phyloP scores from a whole-genome alignment of 2,888 invertebrate species.

The Chymomyza fuscimana region DNA sequence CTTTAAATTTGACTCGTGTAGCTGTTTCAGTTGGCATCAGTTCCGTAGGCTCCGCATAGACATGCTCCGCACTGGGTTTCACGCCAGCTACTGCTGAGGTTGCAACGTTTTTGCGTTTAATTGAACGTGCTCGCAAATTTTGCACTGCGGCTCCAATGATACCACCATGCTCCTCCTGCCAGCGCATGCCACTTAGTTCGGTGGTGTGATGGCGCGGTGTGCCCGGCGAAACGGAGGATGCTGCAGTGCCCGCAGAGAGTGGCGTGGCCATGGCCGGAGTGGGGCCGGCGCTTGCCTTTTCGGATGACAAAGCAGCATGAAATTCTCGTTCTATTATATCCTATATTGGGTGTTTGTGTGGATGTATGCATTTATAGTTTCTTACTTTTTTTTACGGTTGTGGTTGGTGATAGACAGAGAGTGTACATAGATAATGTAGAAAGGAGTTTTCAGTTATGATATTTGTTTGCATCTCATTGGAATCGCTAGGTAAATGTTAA shows the following conservation, averaged over 20 bases:
- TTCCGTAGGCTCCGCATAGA: slow-evolving; percentile 66
- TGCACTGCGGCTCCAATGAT: slow-evolving; percentile 75
- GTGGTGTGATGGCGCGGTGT: slow-evolving; percentile 35
- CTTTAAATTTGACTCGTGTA: slow-evolving; percentile 51
- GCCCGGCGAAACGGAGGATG: slow-evolving; percentile 47
- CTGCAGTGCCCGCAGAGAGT: slow-evolving; percentile 28
- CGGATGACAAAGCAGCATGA: slow-evolving; percentile 79
- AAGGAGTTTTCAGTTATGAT: slow-evolving; percentile 13
- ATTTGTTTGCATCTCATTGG: background rate
- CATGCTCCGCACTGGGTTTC: slow-evolving; percentile 54
- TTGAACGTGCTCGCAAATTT: slow-evolving; percentile 72
- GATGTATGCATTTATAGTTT: slow-evolving; percentile 51
- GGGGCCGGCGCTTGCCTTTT: slow-evolving; percentile 75
- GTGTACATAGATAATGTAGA: slow-evolving; percentile 2
- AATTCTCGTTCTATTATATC: slow-evolving; percentile 80
- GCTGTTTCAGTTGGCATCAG: slow-evolving; percentile 18
- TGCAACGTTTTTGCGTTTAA: slow-evolving; percentile 56
- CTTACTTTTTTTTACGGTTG: slow-evolving; percentile 38
- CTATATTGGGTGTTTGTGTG: slow-evolving; percentile 64
- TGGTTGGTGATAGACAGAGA: slow-evolving; percentile 24
- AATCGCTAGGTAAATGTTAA: background rate
- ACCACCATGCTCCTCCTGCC: slow-evolving; percentile 73
- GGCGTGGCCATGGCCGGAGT: slow-evolving; percentile 45
- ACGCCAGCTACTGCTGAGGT: slow-evolving; percentile 32
- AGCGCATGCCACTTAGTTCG: slow-evolving; percentile 57